Base-by-base conservation (phyloP, 2,113 vertebrate species). In the Callipepla californica region DNA sequence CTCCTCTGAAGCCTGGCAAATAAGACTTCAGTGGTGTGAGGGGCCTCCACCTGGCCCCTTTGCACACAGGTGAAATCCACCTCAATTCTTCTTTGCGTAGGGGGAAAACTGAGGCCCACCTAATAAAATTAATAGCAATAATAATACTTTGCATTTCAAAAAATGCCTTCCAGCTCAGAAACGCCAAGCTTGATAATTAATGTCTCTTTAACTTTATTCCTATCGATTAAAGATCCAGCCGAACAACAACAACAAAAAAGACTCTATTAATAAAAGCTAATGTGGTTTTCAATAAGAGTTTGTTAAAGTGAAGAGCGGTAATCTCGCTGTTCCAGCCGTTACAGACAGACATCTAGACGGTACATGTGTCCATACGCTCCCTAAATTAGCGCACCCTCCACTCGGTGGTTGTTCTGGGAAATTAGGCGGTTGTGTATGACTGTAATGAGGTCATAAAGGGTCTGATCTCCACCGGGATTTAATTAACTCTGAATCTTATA, bases 401-500 rank as follows among this genome's bases (percentile, higher is more conserved):
- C 92, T 94, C 86, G 7, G 90, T 5, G 22, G 85, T 90, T 96
- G 96, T 96, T 96, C 95, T 53, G 97, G 96, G 94, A 97, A 97
- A 97, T 97, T 96, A 96, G 89, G 94, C 63, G 1, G 95, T 88
- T 97, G 97, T 93, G 96, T 97, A 94, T 96, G 83, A 96, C 96
- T 95, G 96, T 97, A 97, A 97, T 96, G 96, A 97, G 97, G 96
- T 97, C 96, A 97, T 95, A 87, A 96, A 96, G 95, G 96, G 96
- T 97, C 96, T 96, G 96, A 95, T 97, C 94, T 97, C 95, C 96
- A 81, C 94, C 94, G 97, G 95, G 96, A 96, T 97, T 97, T 97
- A 97, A 97, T 97, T 97, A 97, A 96, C 96, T 97, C 94, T 94
- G 95, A 96, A 97, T 97, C 95, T 97, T 95, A 97, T 97, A 96